phyloP scores from a whole-genome alignment of 2,113 vertebrate genomes.

The Elephas maximus region DNA sequence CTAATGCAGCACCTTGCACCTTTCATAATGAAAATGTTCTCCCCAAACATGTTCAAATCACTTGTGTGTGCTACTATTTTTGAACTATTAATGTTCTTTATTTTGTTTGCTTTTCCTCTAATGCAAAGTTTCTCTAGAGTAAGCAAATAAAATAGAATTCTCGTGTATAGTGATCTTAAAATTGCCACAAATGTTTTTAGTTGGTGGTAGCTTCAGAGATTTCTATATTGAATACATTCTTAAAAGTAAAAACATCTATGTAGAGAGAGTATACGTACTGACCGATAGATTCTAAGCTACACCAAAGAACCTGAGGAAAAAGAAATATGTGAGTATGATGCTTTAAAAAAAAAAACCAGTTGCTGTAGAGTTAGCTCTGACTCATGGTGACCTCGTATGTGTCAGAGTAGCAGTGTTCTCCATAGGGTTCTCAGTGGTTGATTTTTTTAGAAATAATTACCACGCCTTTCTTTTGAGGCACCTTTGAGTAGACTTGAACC shows the following conservation, averaged over 20 bases:
- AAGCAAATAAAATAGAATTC: conserved; percentile 35
- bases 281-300: background rate
- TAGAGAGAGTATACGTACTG: background rate
- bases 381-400: background rate
- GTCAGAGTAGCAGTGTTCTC: background rate
- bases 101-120: conserved; percentile 54
- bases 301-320: background rate
- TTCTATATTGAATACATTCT: conserved; percentile 38
- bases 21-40: background rate
- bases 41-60: background rate
- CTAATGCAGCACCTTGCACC: background rate
- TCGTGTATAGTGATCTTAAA: conserved; percentile 36
- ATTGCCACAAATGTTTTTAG: background rate
- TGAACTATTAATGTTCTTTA: conserved; percentile 26
- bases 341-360: background rate
- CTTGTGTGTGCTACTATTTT: background rate
- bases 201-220: conserved; percentile 30
- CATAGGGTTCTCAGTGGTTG: background rate
- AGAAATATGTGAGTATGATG: background rate
- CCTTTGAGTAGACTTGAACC: background rate
- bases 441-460: background rate
- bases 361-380: background rate
- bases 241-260: background rate
- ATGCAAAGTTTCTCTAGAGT: conserved; percentile 47
- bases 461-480: background rate